phyloP scores from a whole-genome alignment of 2,797 vertebrate genomes.

The Eospalax fontanierii region DNA sequence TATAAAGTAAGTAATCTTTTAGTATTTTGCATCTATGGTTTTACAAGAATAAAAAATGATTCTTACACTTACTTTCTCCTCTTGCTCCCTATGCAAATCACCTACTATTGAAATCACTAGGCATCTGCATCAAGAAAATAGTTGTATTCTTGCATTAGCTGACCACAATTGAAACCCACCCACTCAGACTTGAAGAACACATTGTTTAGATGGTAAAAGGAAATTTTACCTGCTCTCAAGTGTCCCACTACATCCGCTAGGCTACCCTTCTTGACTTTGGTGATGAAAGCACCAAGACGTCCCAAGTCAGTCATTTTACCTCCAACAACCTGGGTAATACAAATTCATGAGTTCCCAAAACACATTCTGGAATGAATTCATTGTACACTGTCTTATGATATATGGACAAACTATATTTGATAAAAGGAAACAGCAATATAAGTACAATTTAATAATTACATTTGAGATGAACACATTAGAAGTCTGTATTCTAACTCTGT shows the following conservation, averaged over 20 bases:
- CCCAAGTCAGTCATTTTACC: constrained; percentile 99
- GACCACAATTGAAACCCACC: too few relatives aligned
- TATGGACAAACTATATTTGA: background rate
- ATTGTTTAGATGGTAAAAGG: background rate
- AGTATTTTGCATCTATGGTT: constrained; percentile 27
- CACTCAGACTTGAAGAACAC: constrained; percentile 3
- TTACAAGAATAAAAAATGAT: constrained; percentile 29
- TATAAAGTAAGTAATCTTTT: background rate
- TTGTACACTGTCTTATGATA: background rate
- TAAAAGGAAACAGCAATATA: background rate
- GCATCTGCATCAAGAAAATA: background rate
- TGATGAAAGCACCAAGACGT: constrained; percentile 99
- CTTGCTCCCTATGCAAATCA: background rate
- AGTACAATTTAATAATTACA: background rate
- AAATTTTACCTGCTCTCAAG: constrained; percentile 95
- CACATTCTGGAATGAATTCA: constrained; percentile 9
- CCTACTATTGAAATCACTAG: background rate
- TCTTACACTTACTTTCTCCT: background rate
- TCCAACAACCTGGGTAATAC: constrained; percentile 95
- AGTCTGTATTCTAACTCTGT: background rate
- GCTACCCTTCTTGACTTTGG: constrained; percentile 99
- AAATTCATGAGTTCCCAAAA: constrained; percentile 80
- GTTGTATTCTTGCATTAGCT: background rate
- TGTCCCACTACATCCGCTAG: constrained; percentile 98
- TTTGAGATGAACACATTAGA: background rate